These are phyloP conservation scores for Melikaiella ostensackeni DNA, from an alignment of 2,888 invertebrate genomes.

Conservation along the genomic window DNA sequence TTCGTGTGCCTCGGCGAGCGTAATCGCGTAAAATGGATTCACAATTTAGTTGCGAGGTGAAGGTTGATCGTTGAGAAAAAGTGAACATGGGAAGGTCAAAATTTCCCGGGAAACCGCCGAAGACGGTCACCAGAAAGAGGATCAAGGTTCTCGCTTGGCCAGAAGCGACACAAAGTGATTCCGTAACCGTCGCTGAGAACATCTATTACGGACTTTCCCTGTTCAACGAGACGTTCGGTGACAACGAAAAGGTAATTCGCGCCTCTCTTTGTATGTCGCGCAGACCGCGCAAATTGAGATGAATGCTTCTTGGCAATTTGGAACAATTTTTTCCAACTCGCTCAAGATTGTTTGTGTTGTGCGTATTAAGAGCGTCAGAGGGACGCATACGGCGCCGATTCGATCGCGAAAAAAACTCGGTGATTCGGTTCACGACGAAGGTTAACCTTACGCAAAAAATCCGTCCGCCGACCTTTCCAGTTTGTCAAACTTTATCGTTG, in stretches of 20 bases:
- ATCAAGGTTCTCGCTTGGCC: slow-evolving; percentile 87
- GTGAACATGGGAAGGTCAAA: slow-evolving; percentile 88
- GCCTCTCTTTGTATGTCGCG: slow-evolving; percentile 43
- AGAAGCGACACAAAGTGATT: slow-evolving; percentile 78
- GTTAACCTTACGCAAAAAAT: slow-evolving; percentile 54
- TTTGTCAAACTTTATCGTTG: slow-evolving; percentile 11
- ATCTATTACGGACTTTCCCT: slow-evolving; percentile 76
- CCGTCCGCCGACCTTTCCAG: slow-evolving; percentile 29
- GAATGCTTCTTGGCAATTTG: slow-evolving; percentile 32
- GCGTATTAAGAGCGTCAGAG: slow-evolving; percentile 56
- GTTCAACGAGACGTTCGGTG: slow-evolving; percentile 74
- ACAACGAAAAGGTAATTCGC: slow-evolving; percentile 74
- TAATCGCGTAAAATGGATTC: slow-evolving; percentile 71
- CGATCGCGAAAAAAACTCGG: slow-evolving; percentile 51
- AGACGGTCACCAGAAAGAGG: slow-evolving; percentile 91
- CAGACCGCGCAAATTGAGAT: slow-evolving; percentile 37
- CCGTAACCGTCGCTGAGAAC: slow-evolving; percentile 78
- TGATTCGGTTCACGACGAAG: slow-evolving; percentile 57
- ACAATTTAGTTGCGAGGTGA: slow-evolving; percentile 75
- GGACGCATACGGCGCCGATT: slow-evolving; percentile 64
- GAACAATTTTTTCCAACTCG: slow-evolving; percentile 45
- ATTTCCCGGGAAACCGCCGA: slow-evolving; percentile 93
- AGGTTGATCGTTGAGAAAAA: slow-evolving; percentile 80
- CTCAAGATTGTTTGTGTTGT: slow-evolving; percentile 45
- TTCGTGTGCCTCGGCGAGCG: slow-evolving; percentile 63